A percentile compares a stretch with the other conserved stretches of the same genome.
phyloP scores from a whole-genome alignment of 2,113 vertebrate species.

The Peromyscus maniculatus region DNA sequence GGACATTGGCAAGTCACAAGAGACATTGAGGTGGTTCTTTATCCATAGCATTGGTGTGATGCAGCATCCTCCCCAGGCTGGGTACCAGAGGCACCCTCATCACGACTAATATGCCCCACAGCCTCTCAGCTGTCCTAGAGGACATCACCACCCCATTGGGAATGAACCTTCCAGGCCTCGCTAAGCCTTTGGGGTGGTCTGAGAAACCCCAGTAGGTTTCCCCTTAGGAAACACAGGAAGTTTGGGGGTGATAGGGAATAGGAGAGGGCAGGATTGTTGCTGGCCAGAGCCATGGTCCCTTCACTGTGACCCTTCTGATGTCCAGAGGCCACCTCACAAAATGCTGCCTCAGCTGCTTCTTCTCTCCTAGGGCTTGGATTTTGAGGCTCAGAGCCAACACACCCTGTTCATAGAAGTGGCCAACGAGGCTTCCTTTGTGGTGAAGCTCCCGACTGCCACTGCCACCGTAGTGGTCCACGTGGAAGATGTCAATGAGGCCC shows the following conservation, averaged over 20 bases:
- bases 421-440: conserved; percentile 89
- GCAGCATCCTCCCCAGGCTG: not conserved
- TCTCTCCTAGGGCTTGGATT: conserved; percentile 91
- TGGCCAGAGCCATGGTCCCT: not conserved
- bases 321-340: not conserved
- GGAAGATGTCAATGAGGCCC: conserved; percentile 91
- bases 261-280: not conserved
- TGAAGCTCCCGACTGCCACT: conserved; percentile 87
- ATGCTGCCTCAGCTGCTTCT: not conserved
- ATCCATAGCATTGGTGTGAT: not conserved
- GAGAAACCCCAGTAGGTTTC: not conserved
- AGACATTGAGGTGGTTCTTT: not conserved
- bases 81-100: not conserved
- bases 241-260: not conserved
- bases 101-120: not conserved
- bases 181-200: not conserved
- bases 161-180: not conserved
- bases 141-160: not conserved
- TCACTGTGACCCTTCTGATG: not conserved
- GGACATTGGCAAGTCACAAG: not conserved
- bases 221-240: not conserved
- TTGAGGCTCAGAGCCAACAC: conserved; percentile 87
- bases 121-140: not conserved
- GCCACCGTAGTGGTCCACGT: conserved; percentile 91
- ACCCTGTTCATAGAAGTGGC: conserved; percentile 89